phyloP scores from a whole-genome alignment of 2,113 vertebrate species.

The Heptranchias perlo region DNA sequence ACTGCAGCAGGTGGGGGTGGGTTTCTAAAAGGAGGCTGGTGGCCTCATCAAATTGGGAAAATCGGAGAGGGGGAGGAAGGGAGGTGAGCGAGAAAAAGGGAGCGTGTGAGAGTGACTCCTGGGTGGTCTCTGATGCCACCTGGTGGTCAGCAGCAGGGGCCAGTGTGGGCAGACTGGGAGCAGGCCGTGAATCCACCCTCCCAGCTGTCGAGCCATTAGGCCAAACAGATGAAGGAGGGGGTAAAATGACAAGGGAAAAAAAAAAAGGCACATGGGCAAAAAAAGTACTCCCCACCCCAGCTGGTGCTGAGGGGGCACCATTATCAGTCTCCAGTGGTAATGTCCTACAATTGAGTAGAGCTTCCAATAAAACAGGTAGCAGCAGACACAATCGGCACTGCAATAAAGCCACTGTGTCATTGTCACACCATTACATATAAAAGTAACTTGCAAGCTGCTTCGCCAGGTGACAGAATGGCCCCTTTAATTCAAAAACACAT shows the following conservation, averaged over 20 bases:
- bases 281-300: background rate
- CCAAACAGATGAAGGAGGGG: background rate
- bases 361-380: background rate
- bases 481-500: background rate
- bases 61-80: background rate
- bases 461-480: background rate
- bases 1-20: background rate
- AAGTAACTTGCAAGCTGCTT: background rate
- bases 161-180: background rate
- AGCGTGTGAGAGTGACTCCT: background rate
- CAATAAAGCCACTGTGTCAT: background rate
- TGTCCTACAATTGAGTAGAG: background rate
- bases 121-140: background rate
- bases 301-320: background rate
- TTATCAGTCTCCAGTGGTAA: background rate
- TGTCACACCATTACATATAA: background rate
- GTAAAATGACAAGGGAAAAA: background rate
- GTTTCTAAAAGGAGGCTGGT: background rate
- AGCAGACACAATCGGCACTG: background rate
- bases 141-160: background rate
- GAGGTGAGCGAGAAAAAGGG: background rate
- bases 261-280: background rate
- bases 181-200: background rate
- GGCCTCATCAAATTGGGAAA: background rate
- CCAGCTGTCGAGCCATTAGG: background rate